Base-by-base conservation (phyloP, 2,797 vertebrate genomes). In the Ctenochaetus hawaiiensis region DNA sequence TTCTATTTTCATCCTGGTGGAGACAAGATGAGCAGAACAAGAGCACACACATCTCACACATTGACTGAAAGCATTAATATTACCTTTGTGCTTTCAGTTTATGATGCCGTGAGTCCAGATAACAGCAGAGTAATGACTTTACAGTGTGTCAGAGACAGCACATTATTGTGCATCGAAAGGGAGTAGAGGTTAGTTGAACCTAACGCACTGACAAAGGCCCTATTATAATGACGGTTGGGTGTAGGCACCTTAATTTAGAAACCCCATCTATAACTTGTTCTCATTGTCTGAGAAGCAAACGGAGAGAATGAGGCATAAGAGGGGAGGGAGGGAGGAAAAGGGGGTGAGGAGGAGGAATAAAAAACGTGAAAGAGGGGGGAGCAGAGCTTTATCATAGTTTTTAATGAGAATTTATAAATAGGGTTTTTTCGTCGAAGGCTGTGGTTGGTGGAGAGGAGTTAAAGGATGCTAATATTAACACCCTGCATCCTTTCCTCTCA, bases 381-480 rank as follows among this genome's bases (percentile, higher is more conserved):
- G 49, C 14, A 16, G 75, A 41, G 64, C 80, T 86, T 81, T 75
- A 86, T 90, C 82, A 86, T 80, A 6, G 78, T 64, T 89, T 88
- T 91, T 90, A 94, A 94, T 94, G 86, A 87, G 88, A 82, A 84
- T 86, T 66, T 89, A 89, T 90, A 90, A 91, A 92, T 93, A 89
- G 88, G 88, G 67, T 78, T 90, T 89, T 84, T 67, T 26, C 26
- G 78, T 84, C 18, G 70, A 66, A 57, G 75, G 54, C 79, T 77
- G 69, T 26, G 34, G 82, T 71, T 80, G 57, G 82, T 39, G 37
- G 67, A 63, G 61, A 71, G 68, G 89, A 65, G 76, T 75, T 51
- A 80, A 74, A 65, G 70, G 81, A 82, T 85, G 45, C 61, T 88
- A 49, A 85, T 89, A 80, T 89, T 88, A 86, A 47, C 64, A 8